phyloP scores from a whole-genome alignment of 2,888 invertebrate species.

The Spodoptera exigua region DNA sequence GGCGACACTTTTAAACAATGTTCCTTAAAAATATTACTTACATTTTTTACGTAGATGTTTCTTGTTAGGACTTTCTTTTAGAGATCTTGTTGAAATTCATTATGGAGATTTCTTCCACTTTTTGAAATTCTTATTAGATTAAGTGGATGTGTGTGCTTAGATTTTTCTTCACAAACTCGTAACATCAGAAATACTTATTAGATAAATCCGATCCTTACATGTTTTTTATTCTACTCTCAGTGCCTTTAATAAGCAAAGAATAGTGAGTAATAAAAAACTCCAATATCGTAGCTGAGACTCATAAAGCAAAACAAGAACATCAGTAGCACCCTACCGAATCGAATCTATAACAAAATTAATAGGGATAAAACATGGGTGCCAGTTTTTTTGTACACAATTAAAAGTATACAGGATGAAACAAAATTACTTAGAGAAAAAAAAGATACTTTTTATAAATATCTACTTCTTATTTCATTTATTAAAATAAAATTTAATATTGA shows the following conservation, averaged over 20 bases:
- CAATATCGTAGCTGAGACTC: slow-evolving; percentile 39
- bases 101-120: slow-evolving; percentile 8
- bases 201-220: too few relatives aligned
- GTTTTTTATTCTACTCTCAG: too few relatives aligned
- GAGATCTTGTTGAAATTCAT: slow-evolving; percentile 35
- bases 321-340: slow-evolving; percentile 72
- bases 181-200: too few relatives aligned
- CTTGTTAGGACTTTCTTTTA: slow-evolving; percentile 42
- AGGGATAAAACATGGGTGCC: slow-evolving; percentile 68
- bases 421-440: too few relatives aligned
- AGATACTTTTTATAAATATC: too few relatives aligned
- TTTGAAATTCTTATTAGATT: slow-evolving; percentile 35
- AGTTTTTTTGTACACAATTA: slow-evolving; percentile 76
- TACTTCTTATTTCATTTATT: too few relatives aligned
- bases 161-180: slow-evolving; percentile 21
- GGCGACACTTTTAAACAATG: slow-evolving; percentile 54
- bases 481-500: too few relatives aligned
- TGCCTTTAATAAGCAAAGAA: slow-evolving; percentile 3
- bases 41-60: slow-evolving; percentile 37
- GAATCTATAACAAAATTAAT: slow-evolving; percentile 77
- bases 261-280: slow-evolving; percentile 17
- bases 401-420: slow-evolving; percentile 59
- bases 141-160: slow-evolving; percentile 6
- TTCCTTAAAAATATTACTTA: slow-evolving; percentile 44
- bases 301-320: slow-evolving; percentile 61